These are phyloP conservation scores for Echinops telfairi DNA, from an alignment of 2,113 vertebrate species.

Conservation along the genomic window DNA sequence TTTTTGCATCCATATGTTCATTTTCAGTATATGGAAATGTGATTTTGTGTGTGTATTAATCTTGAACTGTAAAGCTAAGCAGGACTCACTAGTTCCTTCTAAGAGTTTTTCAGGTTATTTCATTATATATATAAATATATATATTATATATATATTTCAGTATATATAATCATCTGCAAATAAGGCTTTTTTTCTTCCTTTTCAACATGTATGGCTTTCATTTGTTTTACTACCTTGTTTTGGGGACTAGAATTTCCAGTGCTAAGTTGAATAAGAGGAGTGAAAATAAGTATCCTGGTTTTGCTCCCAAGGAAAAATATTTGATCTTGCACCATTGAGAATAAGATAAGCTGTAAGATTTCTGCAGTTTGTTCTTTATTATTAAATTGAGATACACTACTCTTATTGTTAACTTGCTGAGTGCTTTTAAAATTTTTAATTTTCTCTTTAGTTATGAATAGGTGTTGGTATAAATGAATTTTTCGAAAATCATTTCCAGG, in stretches of 20 bases:
- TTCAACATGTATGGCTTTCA: not conserved
- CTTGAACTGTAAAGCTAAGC: not conserved
- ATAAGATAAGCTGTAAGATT: not conserved
- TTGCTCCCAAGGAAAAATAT: rapidly evolving
- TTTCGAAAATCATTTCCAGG: not conserved
- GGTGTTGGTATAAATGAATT: not conserved
- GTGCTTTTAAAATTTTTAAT: not conserved
- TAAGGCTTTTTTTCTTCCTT: not conserved
- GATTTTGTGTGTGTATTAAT: not conserved
- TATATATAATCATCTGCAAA: not conserved
- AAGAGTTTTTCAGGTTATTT: not conserved
- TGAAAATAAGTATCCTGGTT: not conserved
- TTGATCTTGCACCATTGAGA: not conserved
- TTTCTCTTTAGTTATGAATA: not conserved
- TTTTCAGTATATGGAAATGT: not conserved
- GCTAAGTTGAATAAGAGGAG: not conserved
- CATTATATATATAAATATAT: too few species aligned
- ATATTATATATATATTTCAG: too few species aligned
- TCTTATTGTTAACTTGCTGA: not conserved
- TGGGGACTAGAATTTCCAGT: not conserved
- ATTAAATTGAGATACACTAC: not conserved
- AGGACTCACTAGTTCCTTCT: not conserved
- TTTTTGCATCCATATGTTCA: not conserved
- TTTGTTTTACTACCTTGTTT: not conserved
- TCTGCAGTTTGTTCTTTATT: not conserved